Conservation (phyloP, 2,888 invertebrate species). For the Thecocarcelia acutangulata region DNA sequence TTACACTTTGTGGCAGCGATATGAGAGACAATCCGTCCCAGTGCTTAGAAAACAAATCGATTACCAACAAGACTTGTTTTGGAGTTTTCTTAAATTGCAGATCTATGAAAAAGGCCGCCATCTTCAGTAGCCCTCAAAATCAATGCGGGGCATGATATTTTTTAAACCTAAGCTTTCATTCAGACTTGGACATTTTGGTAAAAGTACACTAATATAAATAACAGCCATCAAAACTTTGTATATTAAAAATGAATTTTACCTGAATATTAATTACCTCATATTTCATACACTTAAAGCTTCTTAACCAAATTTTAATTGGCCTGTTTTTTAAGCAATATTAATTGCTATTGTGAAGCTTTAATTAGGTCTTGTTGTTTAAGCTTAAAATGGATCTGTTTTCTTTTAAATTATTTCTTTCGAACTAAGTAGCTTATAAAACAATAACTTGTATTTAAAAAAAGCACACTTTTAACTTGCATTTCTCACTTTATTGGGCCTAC, state of each 20-base stretch:
- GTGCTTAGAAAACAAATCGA: too few species aligned
- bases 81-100: too few species aligned
- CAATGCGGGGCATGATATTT: too few species aligned
- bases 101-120: too few species aligned
- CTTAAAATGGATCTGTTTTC: neutral
- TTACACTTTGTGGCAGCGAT: too few species aligned
- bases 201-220: too few species aligned
- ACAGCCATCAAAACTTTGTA: too few species aligned
- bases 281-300: neutral
- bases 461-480: neutral
- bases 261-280: neutral
- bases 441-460: neutral
- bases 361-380: neutral
- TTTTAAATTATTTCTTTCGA: neutral
- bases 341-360: constrained; percentile 6
- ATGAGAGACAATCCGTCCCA: too few species aligned
- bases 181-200: too few species aligned
- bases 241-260: neutral
- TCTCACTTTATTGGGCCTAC: neutral
- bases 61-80: too few species aligned
- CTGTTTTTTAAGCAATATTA: constrained; percentile 4
- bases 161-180: too few species aligned
- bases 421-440: constrained; percentile 23
- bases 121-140: too few species aligned
- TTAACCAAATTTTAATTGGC: neutral